Conservation (phyloP, 2,113 vertebrate species). For the Felis catus region F.catus_Fca126_mat1.0 CM031420.1:145976501-145977000, state of each 20-base stretch:
- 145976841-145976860: not conserved
- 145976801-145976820: not conserved
- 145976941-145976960: slow-evolving; percentile 68
- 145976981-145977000: slow-evolving; percentile 51
- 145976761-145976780: slow-evolving; percentile 45
- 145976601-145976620: not conserved
- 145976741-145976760: not conserved
- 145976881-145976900: slow-evolving; percentile 54
- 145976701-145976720: slow-evolving; percentile 51
- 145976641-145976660: not conserved
- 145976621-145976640: not conserved
- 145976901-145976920: slow-evolving; percentile 45
- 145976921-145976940: slow-evolving; percentile 37
- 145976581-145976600: not conserved
- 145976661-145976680: slow-evolving; percentile 14
- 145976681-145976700: not conserved
- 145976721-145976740: slow-evolving; percentile 53
- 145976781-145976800: slow-evolving; percentile 39
- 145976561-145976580: not conserved
- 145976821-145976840: slow-evolving; percentile 44
- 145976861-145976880: slow-evolving; percentile 26
- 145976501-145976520: not conserved
- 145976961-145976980: slow-evolving; percentile 49
- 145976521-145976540: not conserved
- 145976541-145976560: not conserved